phyloP scores from a whole-genome alignment of 2,113 vertebrate genomes.

The Tenebrosternarchus preto region DNA sequence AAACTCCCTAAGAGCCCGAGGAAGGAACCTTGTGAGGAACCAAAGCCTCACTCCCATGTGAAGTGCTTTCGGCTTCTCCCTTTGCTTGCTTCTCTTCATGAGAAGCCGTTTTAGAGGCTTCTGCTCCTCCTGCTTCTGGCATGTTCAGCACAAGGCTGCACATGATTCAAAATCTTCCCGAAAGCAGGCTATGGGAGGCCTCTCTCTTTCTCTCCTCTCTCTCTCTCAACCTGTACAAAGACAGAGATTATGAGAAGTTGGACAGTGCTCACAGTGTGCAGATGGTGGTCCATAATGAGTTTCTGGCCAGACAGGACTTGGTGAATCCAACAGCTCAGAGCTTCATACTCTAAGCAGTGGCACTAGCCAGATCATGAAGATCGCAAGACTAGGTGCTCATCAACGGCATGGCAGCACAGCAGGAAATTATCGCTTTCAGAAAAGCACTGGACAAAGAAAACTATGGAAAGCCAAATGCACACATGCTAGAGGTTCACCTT shows the following conservation, averaged over 20 bases:
- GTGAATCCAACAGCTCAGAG: constrained; percentile 45
- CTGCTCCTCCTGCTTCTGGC: not conserved
- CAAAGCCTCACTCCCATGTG: not conserved
- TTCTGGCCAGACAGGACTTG: constrained; percentile 49
- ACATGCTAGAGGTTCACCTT: constrained; percentile 5
- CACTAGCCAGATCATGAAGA: constrained; percentile 47
- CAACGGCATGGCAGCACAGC: constrained; percentile 13
- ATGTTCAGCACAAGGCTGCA: constrained; percentile 5
- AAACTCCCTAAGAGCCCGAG: no score
- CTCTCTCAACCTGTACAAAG: constrained; percentile 26
- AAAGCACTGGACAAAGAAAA: constrained; percentile 25
- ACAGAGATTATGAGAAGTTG: constrained; percentile 46
- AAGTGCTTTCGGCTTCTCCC: not conserved
- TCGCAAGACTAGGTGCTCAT: constrained; percentile 40
- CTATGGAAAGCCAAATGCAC: constrained; percentile 25
- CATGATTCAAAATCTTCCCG: constrained; percentile 1
- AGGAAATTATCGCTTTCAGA: constrained; percentile 32
- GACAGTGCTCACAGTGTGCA: constrained; percentile 44
- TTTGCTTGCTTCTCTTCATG: constrained; percentile 2
- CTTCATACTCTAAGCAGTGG: constrained; percentile 36
- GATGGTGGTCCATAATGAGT: constrained; percentile 60
- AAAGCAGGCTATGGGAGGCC: constrained; percentile 5
- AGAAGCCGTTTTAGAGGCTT: constrained; percentile 16
- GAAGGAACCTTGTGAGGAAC: not conserved
- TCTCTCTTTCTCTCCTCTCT: not conserved